Conservation (phyloP, 2,888 invertebrate species). For the Meteorus cinctellus region DNA sequence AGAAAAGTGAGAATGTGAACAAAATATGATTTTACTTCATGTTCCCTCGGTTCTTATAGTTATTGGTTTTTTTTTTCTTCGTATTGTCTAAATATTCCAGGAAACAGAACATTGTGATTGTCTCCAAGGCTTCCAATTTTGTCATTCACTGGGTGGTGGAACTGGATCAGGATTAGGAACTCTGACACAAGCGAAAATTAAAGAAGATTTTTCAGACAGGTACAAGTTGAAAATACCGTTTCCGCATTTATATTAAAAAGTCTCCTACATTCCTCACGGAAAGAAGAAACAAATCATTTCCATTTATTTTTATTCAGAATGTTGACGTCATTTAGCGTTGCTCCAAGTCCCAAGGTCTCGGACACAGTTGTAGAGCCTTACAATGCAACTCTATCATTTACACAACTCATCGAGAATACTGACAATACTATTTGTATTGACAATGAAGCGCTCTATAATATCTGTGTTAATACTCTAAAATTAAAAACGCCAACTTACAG, state of each 20-base stretch:
- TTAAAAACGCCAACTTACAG: constrained; percentile 76
- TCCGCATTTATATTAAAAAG: neutral
- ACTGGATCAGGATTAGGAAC: constrained; percentile 79
- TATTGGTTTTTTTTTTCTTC: neutral
- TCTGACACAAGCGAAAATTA: constrained; percentile 76
- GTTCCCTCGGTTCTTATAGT: neutral
- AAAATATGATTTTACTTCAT: neutral
- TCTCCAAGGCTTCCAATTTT: constrained; percentile 74
- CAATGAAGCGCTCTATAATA: constrained; percentile 76
- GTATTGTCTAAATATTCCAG: neutral
- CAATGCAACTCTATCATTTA: constrained; percentile 76
- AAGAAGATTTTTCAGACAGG: constrained; percentile 76
- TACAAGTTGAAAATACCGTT: constrained; percentile 6
- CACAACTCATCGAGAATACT: constrained; percentile 75
- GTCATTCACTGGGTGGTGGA: constrained; percentile 77
- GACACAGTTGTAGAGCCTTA: constrained; percentile 75
- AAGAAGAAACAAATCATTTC: too few relatives aligned
- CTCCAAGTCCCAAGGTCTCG: constrained; percentile 86
- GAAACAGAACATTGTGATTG: constrained; percentile 20
- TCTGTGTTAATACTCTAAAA: constrained; percentile 75
- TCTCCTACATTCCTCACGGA: neutral
- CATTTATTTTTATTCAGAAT: constrained; percentile 74
- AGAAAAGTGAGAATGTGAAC: constrained; percentile 13
- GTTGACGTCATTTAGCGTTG: constrained; percentile 89
- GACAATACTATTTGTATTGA: constrained; percentile 76